Percentiles rank a stretch among this genome's conserved stretches.
These are phyloP conservation scores for Gobius niger DNA, from an alignment of 2,113 vertebrate species.

Conservation along the genomic window DNA sequence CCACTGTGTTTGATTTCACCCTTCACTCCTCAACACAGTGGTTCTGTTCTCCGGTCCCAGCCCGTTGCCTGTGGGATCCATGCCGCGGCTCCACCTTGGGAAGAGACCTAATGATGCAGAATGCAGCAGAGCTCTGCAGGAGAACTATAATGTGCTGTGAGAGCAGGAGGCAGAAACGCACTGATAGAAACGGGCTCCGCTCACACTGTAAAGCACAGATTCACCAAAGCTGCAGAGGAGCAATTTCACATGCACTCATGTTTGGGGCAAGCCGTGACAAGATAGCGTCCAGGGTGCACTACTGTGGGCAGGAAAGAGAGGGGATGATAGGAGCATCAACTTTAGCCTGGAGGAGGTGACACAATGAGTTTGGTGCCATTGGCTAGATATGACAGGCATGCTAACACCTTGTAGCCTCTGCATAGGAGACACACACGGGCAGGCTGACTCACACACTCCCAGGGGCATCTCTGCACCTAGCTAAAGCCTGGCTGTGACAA, in stretches of 20 bases:
- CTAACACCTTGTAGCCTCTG: slow-evolving; percentile 60
- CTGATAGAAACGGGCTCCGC: slow-evolving; percentile 18
- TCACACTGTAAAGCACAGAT: slow-evolving; percentile 19
- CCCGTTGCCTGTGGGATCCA: slow-evolving; percentile 35
- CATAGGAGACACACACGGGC: slow-evolving; percentile 27
- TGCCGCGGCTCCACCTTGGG: slow-evolving; percentile 41
- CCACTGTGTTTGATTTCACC: slow-evolving; percentile 31
- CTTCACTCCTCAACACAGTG: background rate
- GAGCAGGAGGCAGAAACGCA: slow-evolving; percentile 34
- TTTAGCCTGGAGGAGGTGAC: slow-evolving; percentile 63
- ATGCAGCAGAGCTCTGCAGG: slow-evolving; percentile 48
- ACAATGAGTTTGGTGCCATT: slow-evolving; percentile 63
- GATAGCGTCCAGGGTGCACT: slow-evolving; percentile 35
- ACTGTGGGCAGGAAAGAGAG: slow-evolving; percentile 29
- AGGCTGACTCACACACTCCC: slow-evolving; percentile 67
- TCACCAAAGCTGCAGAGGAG: slow-evolving; percentile 36
- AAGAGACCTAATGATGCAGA: slow-evolving; percentile 65
- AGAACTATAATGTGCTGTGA: slow-evolving; percentile 39
- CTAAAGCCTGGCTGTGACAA: slow-evolving; percentile 65
- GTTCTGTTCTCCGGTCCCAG: slow-evolving; percentile 33
- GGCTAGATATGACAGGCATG: slow-evolving; percentile 61
- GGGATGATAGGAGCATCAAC: slow-evolving; percentile 63
- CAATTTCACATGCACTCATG: slow-evolving; percentile 27
- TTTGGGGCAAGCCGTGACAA: slow-evolving; percentile 44
- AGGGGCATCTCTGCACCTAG: slow-evolving; percentile 66